A percentile compares a stretch with the other conserved stretches of the same genome.
phyloP scores from a whole-genome alignment of 2,888 invertebrate genomes.

The Eupeodes luniger region DNA sequence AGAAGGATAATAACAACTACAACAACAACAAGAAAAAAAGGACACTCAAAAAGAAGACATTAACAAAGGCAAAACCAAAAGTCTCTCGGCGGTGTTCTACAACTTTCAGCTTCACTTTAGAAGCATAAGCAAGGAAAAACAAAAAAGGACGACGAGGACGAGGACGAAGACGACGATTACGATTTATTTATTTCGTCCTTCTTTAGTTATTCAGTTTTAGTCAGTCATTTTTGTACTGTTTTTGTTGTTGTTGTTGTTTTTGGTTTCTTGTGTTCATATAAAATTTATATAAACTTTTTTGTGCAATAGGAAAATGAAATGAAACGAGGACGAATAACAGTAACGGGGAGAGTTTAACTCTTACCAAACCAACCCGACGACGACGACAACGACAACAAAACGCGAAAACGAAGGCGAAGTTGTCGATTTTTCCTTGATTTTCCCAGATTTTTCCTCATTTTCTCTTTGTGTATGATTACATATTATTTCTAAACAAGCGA shows the following conservation, averaged over 20 bases:
- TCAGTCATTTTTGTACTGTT: neutral
- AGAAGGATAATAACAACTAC: slow-evolving; percentile 3
- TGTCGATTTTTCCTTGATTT: slow-evolving; percentile 72
- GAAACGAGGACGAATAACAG: slow-evolving; percentile 60
- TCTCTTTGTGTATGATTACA: slow-evolving; percentile 37
- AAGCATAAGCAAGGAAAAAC: slow-evolving; percentile 35
- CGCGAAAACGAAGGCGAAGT: too few relatives aligned
- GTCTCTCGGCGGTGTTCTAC: slow-evolving; percentile 71
- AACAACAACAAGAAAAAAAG: slow-evolving; percentile 41
- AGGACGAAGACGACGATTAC: neutral
- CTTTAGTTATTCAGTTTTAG: slow-evolving; percentile 35
- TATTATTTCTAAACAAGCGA: slow-evolving; percentile 60
- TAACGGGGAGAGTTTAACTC: slow-evolving; percentile 27
- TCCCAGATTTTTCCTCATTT: slow-evolving; percentile 66
- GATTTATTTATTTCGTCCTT: slow-evolving; percentile 25
- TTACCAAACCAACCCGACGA: too few relatives aligned
- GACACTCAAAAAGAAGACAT: slow-evolving; percentile 45
- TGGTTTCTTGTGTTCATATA: slow-evolving; percentile 29
- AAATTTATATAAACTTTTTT: slow-evolving; percentile 39
- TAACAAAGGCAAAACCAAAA: slow-evolving; percentile 58
- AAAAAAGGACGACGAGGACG: slow-evolving; percentile 14
- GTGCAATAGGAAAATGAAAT: slow-evolving; percentile 28
- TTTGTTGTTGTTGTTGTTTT: neutral
- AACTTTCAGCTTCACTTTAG: slow-evolving; percentile 68
- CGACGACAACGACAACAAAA: slow-evolving; percentile 44